Conservation (phyloP, 2,797 vertebrate genomes). For the Poecilia picta region DNA sequence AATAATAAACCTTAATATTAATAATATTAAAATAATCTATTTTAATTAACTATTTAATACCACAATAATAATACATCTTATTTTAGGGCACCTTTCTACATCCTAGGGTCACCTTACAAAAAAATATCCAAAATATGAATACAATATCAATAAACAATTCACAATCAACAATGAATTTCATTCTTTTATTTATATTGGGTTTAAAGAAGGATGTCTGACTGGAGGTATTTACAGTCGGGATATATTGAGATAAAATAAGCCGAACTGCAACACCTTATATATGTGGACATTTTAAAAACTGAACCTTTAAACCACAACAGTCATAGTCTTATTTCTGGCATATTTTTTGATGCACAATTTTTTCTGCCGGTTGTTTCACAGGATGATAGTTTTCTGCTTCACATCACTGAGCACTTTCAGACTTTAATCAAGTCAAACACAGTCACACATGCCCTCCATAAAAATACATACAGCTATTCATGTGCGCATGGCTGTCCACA, state of each 20-base stretch:
- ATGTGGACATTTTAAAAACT: neutral
- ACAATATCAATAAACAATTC: neutral
- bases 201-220: neutral
- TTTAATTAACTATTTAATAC: too few species aligned
- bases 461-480: slow-evolving; percentile 29
- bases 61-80: too few species aligned
- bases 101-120: neutral
- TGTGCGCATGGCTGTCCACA: slow-evolving; percentile 28
- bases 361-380: slow-evolving; percentile 82
- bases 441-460: slow-evolving; percentile 12
- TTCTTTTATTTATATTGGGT: neutral
- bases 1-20: too few species aligned
- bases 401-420: slow-evolving; percentile 86
- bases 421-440: slow-evolving; percentile 82
- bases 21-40: too few species aligned
- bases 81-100: neutral
- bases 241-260: neutral
- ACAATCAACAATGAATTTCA: neutral
- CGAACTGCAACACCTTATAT: neutral
- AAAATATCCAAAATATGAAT: neutral
- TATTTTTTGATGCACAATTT: slow-evolving; percentile 78
- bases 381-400: slow-evolving; percentile 91
- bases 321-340: neutral
- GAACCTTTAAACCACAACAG: neutral
- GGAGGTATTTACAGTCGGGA: neutral